Percentiles rank a stretch among this genome's conserved stretches.
Conservation (phyloP, 2,113 vertebrate genomes). For the Aviceda subcristata region DNA sequence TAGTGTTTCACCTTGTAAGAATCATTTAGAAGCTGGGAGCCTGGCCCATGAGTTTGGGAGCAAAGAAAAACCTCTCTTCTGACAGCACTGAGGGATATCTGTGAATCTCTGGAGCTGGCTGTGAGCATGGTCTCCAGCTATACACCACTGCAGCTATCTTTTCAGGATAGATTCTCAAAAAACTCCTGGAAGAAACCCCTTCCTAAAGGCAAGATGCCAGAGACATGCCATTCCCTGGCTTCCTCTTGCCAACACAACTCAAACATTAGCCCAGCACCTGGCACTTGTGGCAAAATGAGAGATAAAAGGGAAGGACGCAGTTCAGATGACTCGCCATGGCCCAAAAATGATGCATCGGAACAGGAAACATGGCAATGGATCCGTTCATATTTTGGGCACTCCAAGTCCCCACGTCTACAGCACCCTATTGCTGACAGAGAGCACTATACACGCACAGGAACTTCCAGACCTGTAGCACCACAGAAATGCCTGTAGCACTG, state of each 20-base stretch:
- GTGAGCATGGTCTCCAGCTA: not conserved
- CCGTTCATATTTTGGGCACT: not conserved
- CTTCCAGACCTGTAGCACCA: not conserved
- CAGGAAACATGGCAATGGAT: not conserved
- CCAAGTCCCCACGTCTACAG: no score
- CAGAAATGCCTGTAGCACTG: not conserved
- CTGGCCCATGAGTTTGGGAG: not conserved
- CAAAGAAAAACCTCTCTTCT: not conserved
- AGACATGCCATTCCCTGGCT: not conserved
- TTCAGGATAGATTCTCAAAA: not conserved
- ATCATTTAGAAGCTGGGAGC: not conserved
- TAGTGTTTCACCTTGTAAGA: not conserved
- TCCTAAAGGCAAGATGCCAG: not conserved
- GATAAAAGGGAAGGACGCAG: not conserved
- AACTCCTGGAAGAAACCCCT: not conserved
- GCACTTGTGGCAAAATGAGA: not conserved
- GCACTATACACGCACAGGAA: not conserved
- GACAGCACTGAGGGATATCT: not conserved
- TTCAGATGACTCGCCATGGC: not conserved
- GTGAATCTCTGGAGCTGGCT: not conserved
- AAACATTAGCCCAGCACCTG: not conserved
- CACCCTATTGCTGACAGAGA: not conserved
- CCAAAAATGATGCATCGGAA: not conserved
- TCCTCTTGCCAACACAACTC: not conserved
- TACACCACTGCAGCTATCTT: not conserved